Percentiles rank a stretch among this genome's conserved stretches.
phyloP scores from a whole-genome alignment of 2,797 vertebrate species.

The Betta splendens region DNA sequence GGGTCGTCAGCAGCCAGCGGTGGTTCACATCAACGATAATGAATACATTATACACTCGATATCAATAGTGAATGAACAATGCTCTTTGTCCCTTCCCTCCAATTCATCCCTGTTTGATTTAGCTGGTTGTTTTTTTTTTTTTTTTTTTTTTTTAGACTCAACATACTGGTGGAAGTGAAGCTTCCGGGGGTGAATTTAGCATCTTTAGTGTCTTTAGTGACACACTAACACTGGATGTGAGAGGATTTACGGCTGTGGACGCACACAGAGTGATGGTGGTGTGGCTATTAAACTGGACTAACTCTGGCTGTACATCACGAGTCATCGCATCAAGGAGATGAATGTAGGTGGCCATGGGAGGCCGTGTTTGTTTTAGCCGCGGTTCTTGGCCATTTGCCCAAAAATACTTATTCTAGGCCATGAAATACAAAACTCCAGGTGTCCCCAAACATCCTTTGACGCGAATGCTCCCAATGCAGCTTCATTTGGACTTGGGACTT shows the following conservation, averaged over 20 bases:
- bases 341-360: constrained; percentile 3
- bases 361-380: constrained; percentile 19
- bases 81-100: constrained; percentile 53
- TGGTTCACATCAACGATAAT: constrained; percentile 65
- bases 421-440: constrained; percentile 57
- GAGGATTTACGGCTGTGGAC: constrained; percentile 49
- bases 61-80: constrained; percentile 70
- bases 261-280: constrained; percentile 41
- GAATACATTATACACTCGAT: constrained; percentile 68
- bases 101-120: constrained; percentile 73
- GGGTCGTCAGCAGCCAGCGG: constrained; percentile 50
- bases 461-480: no score
- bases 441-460: no score
- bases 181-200: constrained; percentile 55
- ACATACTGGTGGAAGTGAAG: constrained; percentile 45
- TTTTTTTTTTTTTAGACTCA: constrained; percentile 69
- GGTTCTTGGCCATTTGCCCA: constrained; percentile 33
- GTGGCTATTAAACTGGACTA: constrained; percentile 35
- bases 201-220: constrained; percentile 32
- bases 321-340: constrained; percentile 38
- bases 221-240: constrained; percentile 30
- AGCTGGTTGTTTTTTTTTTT: constrained; percentile 71
- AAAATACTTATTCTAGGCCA: constrained; percentile 37
- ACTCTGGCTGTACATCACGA: constrained; percentile 44
- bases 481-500: no score